Percentiles rank a stretch among this genome's conserved stretches.
These are phyloP conservation scores for Clunio marinus DNA, from an alignment of 2,888 invertebrate species.

Conservation along the genomic window DNA sequence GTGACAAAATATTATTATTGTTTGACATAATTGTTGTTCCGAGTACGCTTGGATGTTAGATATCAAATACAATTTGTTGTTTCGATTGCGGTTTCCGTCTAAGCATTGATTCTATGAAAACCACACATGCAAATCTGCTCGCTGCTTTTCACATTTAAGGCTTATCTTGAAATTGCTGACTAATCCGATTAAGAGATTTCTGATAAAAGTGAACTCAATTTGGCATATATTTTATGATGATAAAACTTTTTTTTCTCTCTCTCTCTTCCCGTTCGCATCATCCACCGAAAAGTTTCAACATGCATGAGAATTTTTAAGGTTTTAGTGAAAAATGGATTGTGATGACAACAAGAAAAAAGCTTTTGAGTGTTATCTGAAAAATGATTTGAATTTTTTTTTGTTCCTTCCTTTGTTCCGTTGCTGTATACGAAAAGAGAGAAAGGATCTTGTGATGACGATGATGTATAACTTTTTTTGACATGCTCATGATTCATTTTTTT, in stretches of 20 bases:
- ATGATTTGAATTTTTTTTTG: not conserved
- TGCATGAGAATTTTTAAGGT: no score
- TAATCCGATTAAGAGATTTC: slow-evolving; percentile 7
- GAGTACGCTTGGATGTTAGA: not conserved
- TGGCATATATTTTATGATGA: not conserved
- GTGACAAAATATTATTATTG: no score
- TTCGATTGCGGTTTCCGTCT: not conserved
- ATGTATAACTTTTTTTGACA: slow-evolving; percentile 6
- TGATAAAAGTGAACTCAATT: not conserved
- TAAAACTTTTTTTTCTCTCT: not conserved
- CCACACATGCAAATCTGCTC: slow-evolving; percentile 1
- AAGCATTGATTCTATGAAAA: not conserved
- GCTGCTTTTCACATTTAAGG: not conserved
- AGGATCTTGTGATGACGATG: not conserved
- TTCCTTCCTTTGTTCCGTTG: no score
- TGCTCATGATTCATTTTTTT: not conserved
- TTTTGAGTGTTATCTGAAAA: not conserved
- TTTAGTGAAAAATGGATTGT: not conserved
- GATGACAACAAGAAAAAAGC: not conserved
- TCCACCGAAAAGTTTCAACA: no score
- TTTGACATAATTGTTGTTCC: no score
- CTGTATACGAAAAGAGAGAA: no score
- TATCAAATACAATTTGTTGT: not conserved
- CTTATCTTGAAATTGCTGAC: not conserved
- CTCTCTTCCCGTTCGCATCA: no score